phyloP scores from a whole-genome alignment of 2,797 vertebrate species.

The Crypturellus tataupa region DNA sequence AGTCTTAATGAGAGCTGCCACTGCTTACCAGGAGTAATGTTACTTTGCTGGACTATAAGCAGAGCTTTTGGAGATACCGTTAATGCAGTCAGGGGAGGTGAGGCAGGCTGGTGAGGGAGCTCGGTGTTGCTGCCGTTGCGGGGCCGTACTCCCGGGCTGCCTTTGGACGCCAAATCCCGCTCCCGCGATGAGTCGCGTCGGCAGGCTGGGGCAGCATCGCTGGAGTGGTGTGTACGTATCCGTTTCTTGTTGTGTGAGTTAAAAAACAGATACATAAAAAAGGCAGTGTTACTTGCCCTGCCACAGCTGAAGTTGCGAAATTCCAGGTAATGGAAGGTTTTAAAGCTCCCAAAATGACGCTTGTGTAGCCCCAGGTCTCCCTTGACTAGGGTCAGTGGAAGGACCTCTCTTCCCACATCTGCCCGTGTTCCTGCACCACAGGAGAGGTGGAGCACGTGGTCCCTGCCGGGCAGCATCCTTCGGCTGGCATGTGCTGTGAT shows the following conservation, averaged over 20 bases:
- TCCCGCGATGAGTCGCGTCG: rapidly evolving
- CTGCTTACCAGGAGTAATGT: neutral
- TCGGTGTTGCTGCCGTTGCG: rapidly evolving
- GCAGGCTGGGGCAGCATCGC: neutral
- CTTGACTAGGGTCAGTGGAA: neutral
- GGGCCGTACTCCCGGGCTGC: too few relatives aligned
- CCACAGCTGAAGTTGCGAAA: neutral
- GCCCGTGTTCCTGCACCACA: rapidly evolving
- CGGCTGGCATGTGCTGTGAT: rapidly evolving
- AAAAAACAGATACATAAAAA: too few relatives aligned
- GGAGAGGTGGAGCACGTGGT: rapidly evolving
- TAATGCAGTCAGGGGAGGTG: too few relatives aligned
- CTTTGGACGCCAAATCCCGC: neutral
- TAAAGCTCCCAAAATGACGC: neutral
- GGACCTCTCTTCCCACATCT: neutral
- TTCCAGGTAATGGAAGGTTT: neutral
- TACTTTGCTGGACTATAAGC: neutral
- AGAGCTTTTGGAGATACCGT: neutral
- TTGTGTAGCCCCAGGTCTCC: neutral
- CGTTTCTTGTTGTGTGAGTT: neutral
- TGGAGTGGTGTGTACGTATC: rapidly evolving
- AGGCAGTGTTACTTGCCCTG: too few relatives aligned
- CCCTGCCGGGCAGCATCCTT: neutral
- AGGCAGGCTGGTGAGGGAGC: neutral
- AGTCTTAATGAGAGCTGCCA: neutral